These are phyloP conservation scores for Mycteria americana DNA, from an alignment of 2,797 vertebrate species.

Conservation along the genomic window DNA sequence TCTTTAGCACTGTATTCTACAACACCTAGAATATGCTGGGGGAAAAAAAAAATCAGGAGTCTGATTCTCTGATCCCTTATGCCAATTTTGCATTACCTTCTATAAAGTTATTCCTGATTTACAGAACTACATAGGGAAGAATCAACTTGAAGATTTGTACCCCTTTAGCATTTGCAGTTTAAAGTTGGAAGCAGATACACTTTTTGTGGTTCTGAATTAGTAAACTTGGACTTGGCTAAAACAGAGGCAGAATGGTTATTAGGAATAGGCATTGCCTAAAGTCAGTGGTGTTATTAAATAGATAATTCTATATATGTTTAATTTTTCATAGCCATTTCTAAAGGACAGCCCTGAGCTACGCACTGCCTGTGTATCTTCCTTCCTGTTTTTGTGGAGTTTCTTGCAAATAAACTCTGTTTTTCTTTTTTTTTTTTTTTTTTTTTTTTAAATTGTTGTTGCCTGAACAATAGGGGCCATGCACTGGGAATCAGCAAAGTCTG, in stretches of 20 bases:
- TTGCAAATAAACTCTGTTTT: not conserved
- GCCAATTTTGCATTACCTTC: not conserved
- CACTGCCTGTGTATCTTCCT: not conserved
- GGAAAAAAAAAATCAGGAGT: not conserved
- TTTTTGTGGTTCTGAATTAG: not conserved
- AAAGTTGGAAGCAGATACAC: not conserved
- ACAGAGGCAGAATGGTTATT: not conserved
- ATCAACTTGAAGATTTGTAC: not conserved
- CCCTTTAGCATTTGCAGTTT: not conserved
- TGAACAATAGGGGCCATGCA: slow-evolving; percentile 86
- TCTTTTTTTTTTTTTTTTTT: not conserved
- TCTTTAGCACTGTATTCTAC: not conserved
- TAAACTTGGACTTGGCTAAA: not conserved
- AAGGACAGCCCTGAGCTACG: not conserved
- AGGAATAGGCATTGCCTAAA: not conserved
- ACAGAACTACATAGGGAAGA: not conserved
- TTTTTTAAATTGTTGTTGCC: not conserved
- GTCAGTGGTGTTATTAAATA: not conserved
- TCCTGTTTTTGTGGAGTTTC: not conserved
- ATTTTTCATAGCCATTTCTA: not conserved
- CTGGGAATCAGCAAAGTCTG: slow-evolving; percentile 94
- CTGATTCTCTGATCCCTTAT: not conserved
- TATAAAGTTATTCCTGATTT: not conserved
- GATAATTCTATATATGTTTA: not conserved
- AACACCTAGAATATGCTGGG: not conserved